Evolutionary conservation across 2,888 invertebrate genomes (phyloP), one percentile per base, ranked within the genome.

Genomic region (Synanthedon formicaeformis): DNA sequence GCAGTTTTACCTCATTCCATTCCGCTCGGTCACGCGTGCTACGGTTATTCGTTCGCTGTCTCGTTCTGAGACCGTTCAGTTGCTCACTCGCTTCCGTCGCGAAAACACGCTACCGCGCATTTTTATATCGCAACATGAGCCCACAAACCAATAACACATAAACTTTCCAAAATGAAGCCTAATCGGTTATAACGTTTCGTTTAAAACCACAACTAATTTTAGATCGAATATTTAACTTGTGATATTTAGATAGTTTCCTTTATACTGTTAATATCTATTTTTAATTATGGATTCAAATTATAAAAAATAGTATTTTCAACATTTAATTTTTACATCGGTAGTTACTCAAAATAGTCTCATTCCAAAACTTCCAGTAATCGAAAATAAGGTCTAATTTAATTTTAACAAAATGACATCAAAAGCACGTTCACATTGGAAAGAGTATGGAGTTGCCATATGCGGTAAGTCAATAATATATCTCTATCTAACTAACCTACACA

Each of bases 371-470:
- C 78, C 78, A 77, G 72, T 79, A 73, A 72, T 66, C 62, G 54
- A 62, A 71, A 69, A 65, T 69, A 69, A 71, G 73, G 64, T 60
- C 64, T 70, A 63, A 64, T 64, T 64, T 60, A 67, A 66, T 73
- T 70, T 69, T 72, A 66, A 73, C 71, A 65, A 77, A 73, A 88
- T 88, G 88, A 84, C 87, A 74, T 80, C 84, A 71, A 86, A 82
- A 80, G 79, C 84, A 78, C 84, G 84, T 75, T 86, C 87, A 72
- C 88, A 88, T 80, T 88, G 86, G 88, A 88, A 88, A 81, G 88
- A 88, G 84, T 88, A 88, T 79, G 86, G 82, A 78, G 86, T 85
- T 72, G 88, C 88, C 68, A 75, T 88, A 64, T 88, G 86, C 80
- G 88, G 88, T 88, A 69, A 88, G 87, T 86, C 62, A 52, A 63